Conservation (phyloP, 2,797 vertebrate species). For the Lagorchestes hirsutus region DNA sequence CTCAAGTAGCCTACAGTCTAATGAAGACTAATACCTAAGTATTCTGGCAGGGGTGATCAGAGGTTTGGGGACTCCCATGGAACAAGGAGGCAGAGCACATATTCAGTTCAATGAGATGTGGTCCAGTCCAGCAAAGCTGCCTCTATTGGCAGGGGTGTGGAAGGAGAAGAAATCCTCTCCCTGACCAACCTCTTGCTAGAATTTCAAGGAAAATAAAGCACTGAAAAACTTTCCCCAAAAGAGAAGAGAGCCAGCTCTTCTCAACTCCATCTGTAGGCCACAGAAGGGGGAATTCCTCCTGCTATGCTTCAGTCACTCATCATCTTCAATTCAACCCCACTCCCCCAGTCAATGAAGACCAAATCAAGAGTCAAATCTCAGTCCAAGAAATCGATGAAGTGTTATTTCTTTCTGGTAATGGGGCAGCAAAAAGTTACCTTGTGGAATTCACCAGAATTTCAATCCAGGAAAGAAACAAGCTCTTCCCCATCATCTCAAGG, state of each 20-base stretch:
- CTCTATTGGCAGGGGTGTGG: not conserved
- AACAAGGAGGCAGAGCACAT: not conserved
- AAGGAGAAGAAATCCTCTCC: not conserved
- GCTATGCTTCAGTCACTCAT: not conserved
- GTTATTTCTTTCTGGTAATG: conserved; percentile 39
- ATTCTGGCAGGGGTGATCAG: not conserved
- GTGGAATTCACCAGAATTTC: conserved; percentile 28
- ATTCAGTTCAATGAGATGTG: not conserved
- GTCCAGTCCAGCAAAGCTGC: not conserved
- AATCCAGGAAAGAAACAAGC: conserved; percentile 41
- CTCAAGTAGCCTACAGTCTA: not conserved
- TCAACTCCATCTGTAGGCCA: not conserved
- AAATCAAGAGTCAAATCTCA: not conserved
- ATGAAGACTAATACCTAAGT: not conserved
- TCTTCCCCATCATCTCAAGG: conserved; percentile 36
- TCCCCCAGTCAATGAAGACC: not conserved
- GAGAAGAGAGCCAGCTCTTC: not conserved
- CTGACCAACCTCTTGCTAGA: not conserved
- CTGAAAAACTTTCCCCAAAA: not conserved
- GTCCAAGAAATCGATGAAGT: not conserved
- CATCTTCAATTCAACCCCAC: not conserved
- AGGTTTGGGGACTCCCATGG: not conserved
- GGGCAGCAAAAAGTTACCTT: not conserved
- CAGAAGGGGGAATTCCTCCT: not conserved
- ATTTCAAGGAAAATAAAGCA: not conserved